Evolutionary conservation across 2,888 invertebrate genomes (phyloP).

Genomic region (Augochlorella aurata): DNA sequence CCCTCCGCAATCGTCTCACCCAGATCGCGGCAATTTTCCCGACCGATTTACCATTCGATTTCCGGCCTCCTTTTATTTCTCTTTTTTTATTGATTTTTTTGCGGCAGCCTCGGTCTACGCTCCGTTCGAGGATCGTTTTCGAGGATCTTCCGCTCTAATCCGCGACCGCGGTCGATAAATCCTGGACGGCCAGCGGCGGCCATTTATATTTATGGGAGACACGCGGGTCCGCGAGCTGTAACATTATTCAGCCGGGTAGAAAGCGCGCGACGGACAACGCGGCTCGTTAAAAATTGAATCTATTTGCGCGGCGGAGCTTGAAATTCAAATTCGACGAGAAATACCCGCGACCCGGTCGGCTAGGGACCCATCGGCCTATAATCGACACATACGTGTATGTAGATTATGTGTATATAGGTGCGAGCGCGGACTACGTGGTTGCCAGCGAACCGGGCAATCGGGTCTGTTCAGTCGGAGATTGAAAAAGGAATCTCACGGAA

Average conservation of each 20-base stretch:
- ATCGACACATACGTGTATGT: conserved; percentile 63
- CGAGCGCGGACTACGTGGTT: background rate
- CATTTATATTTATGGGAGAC: conserved; percentile 67
- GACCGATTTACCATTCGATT: conserved; percentile 50
- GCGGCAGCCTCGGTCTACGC: background rate
- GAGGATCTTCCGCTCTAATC: conserved; percentile 50
- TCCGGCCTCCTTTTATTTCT: conserved; percentile 35
- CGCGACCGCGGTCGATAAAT: conserved; percentile 56
- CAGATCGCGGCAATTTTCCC: conserved; percentile 44
- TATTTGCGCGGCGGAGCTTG: conserved; percentile 72
- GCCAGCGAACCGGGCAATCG: conserved; percentile 21
- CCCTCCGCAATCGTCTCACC: background rate
- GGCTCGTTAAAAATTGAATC: conserved; percentile 77
- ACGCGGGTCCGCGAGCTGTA: conserved; percentile 41
- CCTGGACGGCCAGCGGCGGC: conserved; percentile 42
- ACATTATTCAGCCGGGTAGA: conserved; percentile 70
- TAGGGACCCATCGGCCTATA: conserved; percentile 54
- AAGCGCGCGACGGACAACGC: conserved; percentile 69
- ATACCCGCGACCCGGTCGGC: conserved; percentile 47
- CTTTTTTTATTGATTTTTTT: background rate
- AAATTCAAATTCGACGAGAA: conserved; percentile 74
- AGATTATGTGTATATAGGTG: background rate
- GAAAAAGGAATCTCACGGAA: background rate
- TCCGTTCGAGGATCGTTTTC: conserved; percentile 27
- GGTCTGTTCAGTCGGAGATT: conserved; percentile 11